phyloP scores from a whole-genome alignment of 2,888 invertebrate genomes.

The Papilio elwesi region DNA sequence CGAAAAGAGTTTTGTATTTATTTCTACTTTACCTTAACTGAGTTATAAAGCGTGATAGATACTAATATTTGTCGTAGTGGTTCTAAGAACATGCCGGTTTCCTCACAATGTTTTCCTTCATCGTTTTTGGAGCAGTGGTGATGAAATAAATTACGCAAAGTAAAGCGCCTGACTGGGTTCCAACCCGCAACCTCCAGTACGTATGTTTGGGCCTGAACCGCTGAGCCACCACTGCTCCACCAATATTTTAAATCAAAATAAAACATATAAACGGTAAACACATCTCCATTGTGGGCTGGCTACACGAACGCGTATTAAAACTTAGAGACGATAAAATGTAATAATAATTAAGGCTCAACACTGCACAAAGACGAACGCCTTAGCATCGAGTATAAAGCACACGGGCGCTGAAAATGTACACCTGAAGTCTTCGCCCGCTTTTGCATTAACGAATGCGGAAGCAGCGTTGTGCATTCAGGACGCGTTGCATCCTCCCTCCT shows the following conservation, averaged over 20 bases:
- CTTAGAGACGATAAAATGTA: slow-evolving; percentile 73
- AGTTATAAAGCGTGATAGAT: neutral
- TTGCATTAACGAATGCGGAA: slow-evolving; percentile 85
- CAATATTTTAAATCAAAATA: neutral
- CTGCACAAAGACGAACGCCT: slow-evolving; percentile 80
- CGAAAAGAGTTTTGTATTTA: neutral
- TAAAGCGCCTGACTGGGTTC: no score
- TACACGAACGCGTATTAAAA: slow-evolving; percentile 57
- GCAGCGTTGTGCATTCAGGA: slow-evolving; percentile 83
- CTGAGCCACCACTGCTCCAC: no score
- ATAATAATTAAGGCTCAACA: slow-evolving; percentile 78
- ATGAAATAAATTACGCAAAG: no score
- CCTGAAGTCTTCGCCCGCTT: slow-evolving; percentile 83
- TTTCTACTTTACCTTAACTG: neutral
- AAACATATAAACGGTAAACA: slow-evolving; percentile 14
- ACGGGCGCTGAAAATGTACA: slow-evolving; percentile 83
- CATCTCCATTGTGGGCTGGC: slow-evolving; percentile 45
- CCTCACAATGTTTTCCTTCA: no score
- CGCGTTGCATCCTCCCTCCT: slow-evolving; percentile 69
- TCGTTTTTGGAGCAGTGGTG: no score
- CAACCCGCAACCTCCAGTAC: no score
- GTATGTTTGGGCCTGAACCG: no score
- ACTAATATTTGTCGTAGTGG: neutral
- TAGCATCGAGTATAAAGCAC: slow-evolving; percentile 79
- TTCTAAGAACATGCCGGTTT: no score